Evolutionary conservation across 2,797 vertebrate genomes (phyloP).

Genomic region (Delichon dasypus): DNA sequence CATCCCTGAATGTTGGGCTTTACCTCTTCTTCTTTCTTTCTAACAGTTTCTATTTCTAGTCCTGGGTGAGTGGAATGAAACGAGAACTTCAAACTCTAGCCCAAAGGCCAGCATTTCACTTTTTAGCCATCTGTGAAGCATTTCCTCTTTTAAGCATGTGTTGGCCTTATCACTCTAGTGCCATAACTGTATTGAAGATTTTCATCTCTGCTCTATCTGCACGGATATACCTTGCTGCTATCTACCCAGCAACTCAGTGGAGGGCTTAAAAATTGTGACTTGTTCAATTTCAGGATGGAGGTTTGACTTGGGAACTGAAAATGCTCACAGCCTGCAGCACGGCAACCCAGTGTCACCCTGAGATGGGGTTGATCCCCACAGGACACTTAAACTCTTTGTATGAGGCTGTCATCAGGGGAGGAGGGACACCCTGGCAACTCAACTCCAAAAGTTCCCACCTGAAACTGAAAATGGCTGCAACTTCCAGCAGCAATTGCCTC

Average conservation of each 20-base stretch:
- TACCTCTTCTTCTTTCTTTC: not conserved
- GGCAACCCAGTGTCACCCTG: fast-evolving
- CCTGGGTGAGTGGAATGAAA: not conserved
- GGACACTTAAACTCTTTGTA: not conserved
- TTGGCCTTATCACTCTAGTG: not conserved
- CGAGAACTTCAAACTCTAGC: not conserved
- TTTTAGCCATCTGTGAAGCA: not conserved
- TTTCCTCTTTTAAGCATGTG: not conserved
- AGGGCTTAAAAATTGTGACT: not conserved
- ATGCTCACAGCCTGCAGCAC: not conserved
- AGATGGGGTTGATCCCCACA: not conserved
- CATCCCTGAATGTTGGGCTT: not conserved
- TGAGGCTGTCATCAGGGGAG: fast-evolving
- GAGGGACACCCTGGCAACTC: not conserved
- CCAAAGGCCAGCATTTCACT: not conserved
- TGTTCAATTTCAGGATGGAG: not conserved
- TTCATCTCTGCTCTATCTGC: not conserved
- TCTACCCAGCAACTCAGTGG: not conserved
- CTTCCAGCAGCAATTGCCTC: not conserved
- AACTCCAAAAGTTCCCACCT: not conserved
- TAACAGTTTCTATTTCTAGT: not conserved
- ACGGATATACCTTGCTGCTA: not conserved
- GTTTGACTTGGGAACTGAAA: not conserved
- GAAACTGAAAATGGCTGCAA: not conserved
- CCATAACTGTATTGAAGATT: not conserved